Conservation (phyloP, 2,113 vertebrate species). For the Todiramphus chloris region DNA sequence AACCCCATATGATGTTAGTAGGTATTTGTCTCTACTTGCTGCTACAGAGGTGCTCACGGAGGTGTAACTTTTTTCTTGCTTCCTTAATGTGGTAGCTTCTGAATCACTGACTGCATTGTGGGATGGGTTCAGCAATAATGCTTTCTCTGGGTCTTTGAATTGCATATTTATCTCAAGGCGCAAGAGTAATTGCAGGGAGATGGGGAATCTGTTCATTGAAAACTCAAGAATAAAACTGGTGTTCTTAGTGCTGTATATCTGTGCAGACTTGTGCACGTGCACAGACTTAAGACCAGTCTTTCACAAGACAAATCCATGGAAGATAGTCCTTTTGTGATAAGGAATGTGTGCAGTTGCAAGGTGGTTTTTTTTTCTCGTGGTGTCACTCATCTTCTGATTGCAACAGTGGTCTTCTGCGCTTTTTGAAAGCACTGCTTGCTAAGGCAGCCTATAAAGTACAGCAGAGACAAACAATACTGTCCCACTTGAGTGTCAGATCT, state of each 20-base stretch:
- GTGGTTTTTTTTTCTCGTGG: background rate
- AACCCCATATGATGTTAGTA: background rate
- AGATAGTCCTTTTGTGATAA: background rate
- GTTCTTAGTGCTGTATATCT: background rate
- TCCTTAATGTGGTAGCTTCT: background rate
- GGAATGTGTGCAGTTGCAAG: background rate
- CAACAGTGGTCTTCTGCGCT: background rate
- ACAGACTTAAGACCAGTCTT: background rate
- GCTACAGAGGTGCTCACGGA: background rate
- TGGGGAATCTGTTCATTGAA: background rate
- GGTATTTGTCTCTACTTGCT: background rate
- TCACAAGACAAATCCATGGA: background rate
- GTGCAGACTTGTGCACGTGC: accelerated
- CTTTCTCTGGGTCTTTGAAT: background rate
- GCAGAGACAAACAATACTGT: background rate
- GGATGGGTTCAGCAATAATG: background rate
- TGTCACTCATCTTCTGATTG: background rate
- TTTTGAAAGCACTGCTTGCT: background rate
- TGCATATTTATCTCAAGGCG: background rate
- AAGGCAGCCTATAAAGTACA: background rate
- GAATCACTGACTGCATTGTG: background rate
- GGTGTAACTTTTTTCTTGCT: background rate
- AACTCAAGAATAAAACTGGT: background rate
- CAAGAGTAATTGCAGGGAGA: background rate
- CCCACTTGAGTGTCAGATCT: background rate